phyloP scores from a whole-genome alignment of 2,113 vertebrate genomes.

The Chrysochloris asiatica region DNA sequence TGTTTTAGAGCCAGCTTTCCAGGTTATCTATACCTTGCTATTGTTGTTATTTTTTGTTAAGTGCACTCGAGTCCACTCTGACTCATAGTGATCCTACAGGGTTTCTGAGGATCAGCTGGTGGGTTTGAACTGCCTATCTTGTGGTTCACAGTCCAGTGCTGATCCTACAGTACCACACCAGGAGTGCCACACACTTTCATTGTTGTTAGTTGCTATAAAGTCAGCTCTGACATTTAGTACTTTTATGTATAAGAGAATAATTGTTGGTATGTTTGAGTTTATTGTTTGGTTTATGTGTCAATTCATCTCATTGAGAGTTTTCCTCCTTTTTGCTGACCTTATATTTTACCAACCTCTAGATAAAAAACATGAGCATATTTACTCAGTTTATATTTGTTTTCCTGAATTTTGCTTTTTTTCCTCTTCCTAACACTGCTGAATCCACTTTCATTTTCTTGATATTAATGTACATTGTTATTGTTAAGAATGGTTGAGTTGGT shows the following conservation, averaged over 20 bases:
- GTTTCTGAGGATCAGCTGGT: too few relatives aligned
- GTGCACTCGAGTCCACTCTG: too few relatives aligned
- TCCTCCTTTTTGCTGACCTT: not conserved
- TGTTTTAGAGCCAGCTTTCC: not conserved
- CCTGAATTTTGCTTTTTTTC: slow-evolving; percentile 9
- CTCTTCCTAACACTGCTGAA: not conserved
- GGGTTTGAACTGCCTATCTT: too few relatives aligned
- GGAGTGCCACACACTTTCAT: too few relatives aligned
- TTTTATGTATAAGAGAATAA: not conserved
- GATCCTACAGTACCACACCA: too few relatives aligned
- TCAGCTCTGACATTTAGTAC: not conserved
- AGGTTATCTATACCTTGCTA: not conserved
- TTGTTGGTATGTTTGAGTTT: not conserved
- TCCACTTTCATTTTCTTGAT: not conserved
- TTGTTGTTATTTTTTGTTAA: too few relatives aligned
- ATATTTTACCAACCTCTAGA: not conserved
- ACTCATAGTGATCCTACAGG: too few relatives aligned
- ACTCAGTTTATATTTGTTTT: not conserved
- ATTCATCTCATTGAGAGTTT: not conserved
- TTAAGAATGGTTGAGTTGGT: too few relatives aligned
- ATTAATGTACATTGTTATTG: too few relatives aligned
- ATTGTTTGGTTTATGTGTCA: not conserved
- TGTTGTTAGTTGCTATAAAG: not conserved
- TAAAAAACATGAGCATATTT: not conserved
- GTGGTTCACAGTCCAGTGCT: too few relatives aligned